phyloP scores from a whole-genome alignment of 2,113 vertebrate species.

The Drymodes brunneopygia region DNA sequence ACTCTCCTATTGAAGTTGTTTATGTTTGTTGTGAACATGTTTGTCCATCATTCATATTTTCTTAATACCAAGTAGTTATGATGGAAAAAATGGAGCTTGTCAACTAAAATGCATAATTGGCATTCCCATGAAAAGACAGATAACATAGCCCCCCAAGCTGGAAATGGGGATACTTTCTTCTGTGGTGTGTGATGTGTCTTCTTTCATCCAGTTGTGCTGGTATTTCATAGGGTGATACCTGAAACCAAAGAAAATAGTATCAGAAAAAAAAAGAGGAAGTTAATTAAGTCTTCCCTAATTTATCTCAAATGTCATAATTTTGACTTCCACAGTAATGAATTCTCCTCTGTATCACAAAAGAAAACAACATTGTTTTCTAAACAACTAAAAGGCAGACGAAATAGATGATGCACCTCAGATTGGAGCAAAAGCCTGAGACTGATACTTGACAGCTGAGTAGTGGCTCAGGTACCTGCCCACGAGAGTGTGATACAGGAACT shows the following conservation, averaged over 20 bases:
- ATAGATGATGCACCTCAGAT: not conserved
- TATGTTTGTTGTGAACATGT: not conserved
- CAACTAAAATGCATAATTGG: not conserved
- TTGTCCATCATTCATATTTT: not conserved
- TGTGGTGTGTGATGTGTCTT: not conserved
- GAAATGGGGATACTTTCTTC: not conserved
- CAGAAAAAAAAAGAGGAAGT: not conserved
- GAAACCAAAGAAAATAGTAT: not conserved
- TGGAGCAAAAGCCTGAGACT: not conserved
- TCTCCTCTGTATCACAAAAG: not conserved
- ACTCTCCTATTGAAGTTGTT: not conserved
- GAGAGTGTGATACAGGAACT: accelerated
- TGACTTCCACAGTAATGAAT: not conserved
- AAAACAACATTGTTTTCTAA: not conserved
- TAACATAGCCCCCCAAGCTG: not conserved
- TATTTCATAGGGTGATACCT: not conserved
- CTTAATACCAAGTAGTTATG: not conserved
- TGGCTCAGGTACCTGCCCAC: not conserved
- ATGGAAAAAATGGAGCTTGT: not conserved
- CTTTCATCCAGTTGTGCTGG: not conserved
- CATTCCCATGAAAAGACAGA: not conserved
- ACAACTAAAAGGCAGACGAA: not conserved
- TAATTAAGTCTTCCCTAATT: not conserved
- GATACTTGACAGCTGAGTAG: not conserved
- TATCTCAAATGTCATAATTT: not conserved